Evolutionary conservation across 2,113 vertebrate species (phyloP).

Genomic region (Marmota monax): DNA sequence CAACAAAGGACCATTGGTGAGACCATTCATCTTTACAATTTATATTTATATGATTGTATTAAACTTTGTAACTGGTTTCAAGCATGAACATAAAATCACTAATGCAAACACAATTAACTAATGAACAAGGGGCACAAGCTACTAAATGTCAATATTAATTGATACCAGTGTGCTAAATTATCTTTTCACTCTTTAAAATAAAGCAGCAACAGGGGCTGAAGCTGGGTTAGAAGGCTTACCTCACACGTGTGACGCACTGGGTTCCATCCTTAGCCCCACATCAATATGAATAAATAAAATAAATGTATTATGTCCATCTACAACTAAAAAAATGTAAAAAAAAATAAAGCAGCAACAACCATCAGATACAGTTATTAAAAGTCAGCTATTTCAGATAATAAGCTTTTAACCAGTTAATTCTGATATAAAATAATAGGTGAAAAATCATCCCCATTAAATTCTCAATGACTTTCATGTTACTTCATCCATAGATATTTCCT

Average conservation of each 20-base stretch:
- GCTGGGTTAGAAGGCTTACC: no score
- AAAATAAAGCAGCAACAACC: neutral
- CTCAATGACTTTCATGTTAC: neutral
- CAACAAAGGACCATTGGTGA: neutral
- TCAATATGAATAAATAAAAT: no score
- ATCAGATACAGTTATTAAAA: neutral
- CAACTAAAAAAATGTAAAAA: no score
- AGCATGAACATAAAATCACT: conserved; percentile 1
- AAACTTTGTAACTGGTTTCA: conserved; percentile 51
- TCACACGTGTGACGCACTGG: no score
- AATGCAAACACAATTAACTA: neutral
- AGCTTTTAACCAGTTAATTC: neutral
- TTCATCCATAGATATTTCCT: neutral
- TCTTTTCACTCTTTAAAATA: conserved; percentile 22
- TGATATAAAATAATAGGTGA: neutral
- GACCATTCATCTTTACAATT: neutral
- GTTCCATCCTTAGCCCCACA: no score
- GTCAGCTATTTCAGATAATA: neutral
- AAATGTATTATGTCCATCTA: no score
- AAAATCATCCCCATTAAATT: neutral
- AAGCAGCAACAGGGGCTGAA: neutral
- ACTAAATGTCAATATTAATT: conserved; percentile 31
- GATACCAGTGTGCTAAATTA: neutral
- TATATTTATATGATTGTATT: neutral
- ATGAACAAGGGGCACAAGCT: neutral